A percentile compares a stretch with the other conserved stretches of the same genome.
Conservation (phyloP, 1,140 invertebrate species). For the Rhyzopertha dominica region DNA sequence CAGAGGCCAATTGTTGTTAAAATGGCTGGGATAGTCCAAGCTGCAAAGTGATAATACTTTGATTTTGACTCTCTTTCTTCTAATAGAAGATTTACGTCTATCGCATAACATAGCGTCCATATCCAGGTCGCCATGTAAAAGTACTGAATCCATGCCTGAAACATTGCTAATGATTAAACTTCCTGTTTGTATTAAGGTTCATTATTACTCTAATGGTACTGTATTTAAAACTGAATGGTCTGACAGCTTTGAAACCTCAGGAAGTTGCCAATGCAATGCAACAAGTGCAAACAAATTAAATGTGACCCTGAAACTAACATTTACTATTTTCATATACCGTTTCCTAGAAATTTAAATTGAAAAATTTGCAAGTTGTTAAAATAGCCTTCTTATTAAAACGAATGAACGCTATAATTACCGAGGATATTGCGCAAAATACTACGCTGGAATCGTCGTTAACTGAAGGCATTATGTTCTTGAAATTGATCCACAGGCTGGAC, state of each 20-base stretch:
- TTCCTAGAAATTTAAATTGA: too few relatives aligned
- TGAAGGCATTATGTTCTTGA: constrained; percentile 59
- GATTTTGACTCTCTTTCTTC: constrained; percentile 55
- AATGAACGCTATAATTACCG: constrained; percentile 51
- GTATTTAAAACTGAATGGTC: too few relatives aligned
- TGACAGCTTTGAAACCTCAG: too few relatives aligned
- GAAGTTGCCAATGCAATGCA: too few relatives aligned
- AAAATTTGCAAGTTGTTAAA: too few relatives aligned
- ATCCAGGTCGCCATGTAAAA: constrained; percentile 80
- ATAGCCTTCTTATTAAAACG: too few relatives aligned
- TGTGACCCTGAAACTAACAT: too few relatives aligned
- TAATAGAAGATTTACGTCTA: constrained; percentile 68
- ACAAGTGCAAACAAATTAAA: too few relatives aligned
- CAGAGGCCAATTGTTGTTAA: constrained; percentile 62
- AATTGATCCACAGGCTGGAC: constrained; percentile 64
- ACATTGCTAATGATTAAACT: constrained; percentile 1
- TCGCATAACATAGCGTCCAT: constrained; percentile 77
- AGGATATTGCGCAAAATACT: constrained; percentile 66
- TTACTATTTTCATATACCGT: too few relatives aligned
- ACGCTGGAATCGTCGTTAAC: constrained; percentile 60
- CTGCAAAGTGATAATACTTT: constrained; percentile 59
- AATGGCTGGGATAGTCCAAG: constrained; percentile 66
- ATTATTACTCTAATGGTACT: too few relatives aligned
- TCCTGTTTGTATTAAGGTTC: too few relatives aligned
- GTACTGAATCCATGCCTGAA: constrained; percentile 76